Evolutionary conservation across 2,888 invertebrate species (phyloP).

Genomic region (Seira ritae): DNA sequence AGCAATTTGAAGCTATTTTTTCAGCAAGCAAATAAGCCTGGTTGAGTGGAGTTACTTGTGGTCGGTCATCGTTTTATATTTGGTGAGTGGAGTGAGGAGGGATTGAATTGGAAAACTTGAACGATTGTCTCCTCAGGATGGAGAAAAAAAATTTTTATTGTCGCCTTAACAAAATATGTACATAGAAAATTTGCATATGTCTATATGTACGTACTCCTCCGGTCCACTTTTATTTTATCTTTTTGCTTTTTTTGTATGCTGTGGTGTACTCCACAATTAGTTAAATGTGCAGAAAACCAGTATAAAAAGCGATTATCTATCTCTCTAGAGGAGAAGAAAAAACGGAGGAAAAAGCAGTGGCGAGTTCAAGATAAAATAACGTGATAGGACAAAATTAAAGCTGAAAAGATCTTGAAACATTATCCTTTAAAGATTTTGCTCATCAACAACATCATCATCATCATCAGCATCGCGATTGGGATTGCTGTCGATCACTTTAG

Average conservation of each 20-base stretch:
- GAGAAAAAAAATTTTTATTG: slow-evolving; percentile 11
- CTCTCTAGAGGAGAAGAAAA: neutral
- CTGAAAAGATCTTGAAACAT: slow-evolving; percentile 11
- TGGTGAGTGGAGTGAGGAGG: neutral
- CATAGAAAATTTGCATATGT: slow-evolving; percentile 1
- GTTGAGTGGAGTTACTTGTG: slow-evolving; percentile 50
- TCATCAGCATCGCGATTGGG: neutral
- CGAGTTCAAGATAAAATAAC: neutral
- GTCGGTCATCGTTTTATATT: no score
- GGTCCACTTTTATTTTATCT: neutral
- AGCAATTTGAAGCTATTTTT: slow-evolving; percentile 24
- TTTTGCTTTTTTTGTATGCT: neutral
- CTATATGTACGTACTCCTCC: no score
- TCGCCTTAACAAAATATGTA: slow-evolving; percentile 11
- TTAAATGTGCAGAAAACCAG: slow-evolving; percentile 7
- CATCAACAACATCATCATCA: no score
- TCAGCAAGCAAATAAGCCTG: neutral
- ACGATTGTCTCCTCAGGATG: neutral
- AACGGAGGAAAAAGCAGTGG: no score
- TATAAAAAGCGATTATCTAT: slow-evolving; percentile 8
- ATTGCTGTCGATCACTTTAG: neutral
- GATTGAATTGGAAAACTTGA: neutral
- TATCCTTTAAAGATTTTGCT: neutral
- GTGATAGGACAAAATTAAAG: neutral
- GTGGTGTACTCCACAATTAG: slow-evolving; percentile 1